These are phyloP conservation scores for Scalopus aquaticus DNA, from an alignment of 2,113 vertebrate genomes.

Conservation along the genomic window DNA sequence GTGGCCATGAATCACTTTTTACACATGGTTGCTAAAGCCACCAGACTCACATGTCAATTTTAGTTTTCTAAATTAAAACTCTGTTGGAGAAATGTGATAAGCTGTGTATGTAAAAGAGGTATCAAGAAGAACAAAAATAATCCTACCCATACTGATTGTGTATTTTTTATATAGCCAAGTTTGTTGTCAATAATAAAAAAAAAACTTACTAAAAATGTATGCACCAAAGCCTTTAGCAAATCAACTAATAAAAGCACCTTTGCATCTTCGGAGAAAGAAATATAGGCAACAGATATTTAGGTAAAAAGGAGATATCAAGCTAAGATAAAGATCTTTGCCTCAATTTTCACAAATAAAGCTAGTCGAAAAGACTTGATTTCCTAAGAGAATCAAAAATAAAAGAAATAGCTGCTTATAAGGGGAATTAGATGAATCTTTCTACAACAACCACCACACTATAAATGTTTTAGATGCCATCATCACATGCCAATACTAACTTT, in stretches of 20 bases:
- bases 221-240: neutral
- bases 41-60: neutral
- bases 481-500: conserved; percentile 43
- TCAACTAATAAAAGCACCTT: conserved; percentile 43
- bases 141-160: neutral
- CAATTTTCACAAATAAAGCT: conserved; percentile 51
- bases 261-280: neutral
- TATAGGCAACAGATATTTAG: neutral
- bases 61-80: conserved; percentile 37
- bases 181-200: conserved; percentile 27
- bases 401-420: conserved; percentile 43
- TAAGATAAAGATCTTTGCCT: neutral
- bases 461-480: conserved; percentile 14
- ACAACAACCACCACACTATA: neutral
- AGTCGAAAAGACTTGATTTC: conserved; percentile 48
- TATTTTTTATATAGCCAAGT: neutral
- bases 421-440: conserved; percentile 16
- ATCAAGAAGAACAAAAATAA: conserved; percentile 3
- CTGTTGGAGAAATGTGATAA: conserved; percentile 22
- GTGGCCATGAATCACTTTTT: neutral
- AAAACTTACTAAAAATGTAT: neutral
- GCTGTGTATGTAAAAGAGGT: neutral
- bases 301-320: neutral
- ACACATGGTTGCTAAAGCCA: neutral
- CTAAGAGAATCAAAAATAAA: conserved; percentile 37